These are phyloP conservation scores for Ascidia mentula DNA, from an alignment of 23 tunicate species.

Conservation along the genomic window DNA sequence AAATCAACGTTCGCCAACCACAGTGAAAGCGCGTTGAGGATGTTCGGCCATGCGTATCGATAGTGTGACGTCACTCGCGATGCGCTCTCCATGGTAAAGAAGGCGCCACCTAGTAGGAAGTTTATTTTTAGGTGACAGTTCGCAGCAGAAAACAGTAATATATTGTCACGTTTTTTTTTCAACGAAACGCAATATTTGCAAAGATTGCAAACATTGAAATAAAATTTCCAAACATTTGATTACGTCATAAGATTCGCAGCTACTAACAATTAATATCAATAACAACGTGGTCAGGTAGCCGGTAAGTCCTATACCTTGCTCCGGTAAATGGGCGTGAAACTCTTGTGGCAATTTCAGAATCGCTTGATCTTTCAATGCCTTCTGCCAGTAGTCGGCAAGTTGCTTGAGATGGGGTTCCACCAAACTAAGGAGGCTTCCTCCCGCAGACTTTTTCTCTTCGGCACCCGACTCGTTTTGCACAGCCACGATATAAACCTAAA, in stretches of 20 bases:
- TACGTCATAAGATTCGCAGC: background rate
- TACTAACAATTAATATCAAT: background rate
- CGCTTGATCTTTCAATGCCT: conserved; percentile 71
- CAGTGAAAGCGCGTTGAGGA: conserved; percentile 66
- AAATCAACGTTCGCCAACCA: conserved; percentile 49
- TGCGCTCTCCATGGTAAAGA: conserved; percentile 68
- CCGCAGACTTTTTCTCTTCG: conserved; percentile 8
- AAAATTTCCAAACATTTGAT: too few species aligned
- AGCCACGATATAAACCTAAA: background rate
- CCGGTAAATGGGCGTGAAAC: conserved; percentile 47
- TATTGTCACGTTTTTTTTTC: too few species aligned
- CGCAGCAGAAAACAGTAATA: too few species aligned
- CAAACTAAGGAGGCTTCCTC: conserved; percentile 44
- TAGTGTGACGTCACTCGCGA: conserved; percentile 61
- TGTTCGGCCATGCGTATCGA: conserved; percentile 72
- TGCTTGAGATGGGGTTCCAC: conserved; percentile 72
- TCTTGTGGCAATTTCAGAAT: conserved; percentile 71
- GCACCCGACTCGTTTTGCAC: background rate
- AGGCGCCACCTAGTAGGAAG: conserved; percentile 53
- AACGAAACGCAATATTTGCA: too few species aligned
- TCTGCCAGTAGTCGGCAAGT: conserved; percentile 64
- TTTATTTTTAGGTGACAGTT: background rate
- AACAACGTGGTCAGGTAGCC: too few species aligned
- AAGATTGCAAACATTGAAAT: too few species aligned
- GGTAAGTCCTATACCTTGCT: conserved; percentile 76